Evolutionary conservation across 2,113 vertebrate species (phyloP).

Genomic region (Laterallus jamaicensis): DNA sequence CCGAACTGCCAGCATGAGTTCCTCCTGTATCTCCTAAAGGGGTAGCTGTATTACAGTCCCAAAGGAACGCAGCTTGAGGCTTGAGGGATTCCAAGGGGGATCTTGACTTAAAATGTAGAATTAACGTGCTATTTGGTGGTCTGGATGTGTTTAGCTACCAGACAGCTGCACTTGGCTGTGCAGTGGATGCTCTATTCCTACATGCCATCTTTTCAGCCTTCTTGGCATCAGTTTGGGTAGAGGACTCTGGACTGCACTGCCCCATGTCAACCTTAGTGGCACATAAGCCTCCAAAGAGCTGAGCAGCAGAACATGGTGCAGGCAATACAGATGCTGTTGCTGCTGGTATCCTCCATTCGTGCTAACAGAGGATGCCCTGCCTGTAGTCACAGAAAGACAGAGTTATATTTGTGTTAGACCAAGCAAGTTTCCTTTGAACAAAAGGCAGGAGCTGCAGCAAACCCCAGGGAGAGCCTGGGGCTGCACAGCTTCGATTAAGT

Average conservation of each 20-base stretch:
- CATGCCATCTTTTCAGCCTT: neutral
- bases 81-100: neutral
- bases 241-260: neutral
- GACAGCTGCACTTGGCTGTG: neutral
- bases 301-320: rapidly evolving
- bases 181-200: neutral
- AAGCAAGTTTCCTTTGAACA: conserved; percentile 4
- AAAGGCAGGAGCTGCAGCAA: conserved; percentile 5
- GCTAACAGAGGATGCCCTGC: neutral
- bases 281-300: neutral
- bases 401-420: neutral
- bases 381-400: neutral
- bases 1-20: neutral
- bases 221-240: neutral
- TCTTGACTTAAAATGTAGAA: neutral
- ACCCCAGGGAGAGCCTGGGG: neutral
- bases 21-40: neutral
- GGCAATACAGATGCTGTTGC: neutral
- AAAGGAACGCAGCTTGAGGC: neutral
- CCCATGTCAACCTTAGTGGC: neutral
- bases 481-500: neutral
- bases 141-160: neutral
- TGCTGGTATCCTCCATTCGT: neutral
- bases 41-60: neutral
- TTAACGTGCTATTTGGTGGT: neutral